These are phyloP conservation scores for Ctenochaetus hawaiiensis DNA, from an alignment of 2,797 vertebrate species.

Conservation along the genomic window DNA sequence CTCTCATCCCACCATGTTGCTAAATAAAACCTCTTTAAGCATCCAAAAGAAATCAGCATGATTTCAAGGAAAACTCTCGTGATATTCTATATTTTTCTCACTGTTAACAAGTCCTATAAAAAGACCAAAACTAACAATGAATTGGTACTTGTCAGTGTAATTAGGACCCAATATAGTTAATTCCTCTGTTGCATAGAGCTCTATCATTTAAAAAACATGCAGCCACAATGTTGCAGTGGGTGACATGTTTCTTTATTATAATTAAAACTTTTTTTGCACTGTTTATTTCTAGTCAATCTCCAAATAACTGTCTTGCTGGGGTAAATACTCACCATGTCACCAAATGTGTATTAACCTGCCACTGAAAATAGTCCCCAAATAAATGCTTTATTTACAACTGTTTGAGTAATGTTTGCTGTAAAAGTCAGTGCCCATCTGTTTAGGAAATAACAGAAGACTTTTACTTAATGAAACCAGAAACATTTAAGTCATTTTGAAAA, in stretches of 20 bases:
- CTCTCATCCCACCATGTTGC: constrained; percentile 20
- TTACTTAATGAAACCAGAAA: constrained; percentile 1
- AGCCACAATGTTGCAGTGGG: constrained; percentile 8
- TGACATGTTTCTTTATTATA: background rate
- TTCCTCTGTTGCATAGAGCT: constrained; percentile 7
- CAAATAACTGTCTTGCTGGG: constrained; percentile 13
- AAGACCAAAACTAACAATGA: constrained; percentile 7
- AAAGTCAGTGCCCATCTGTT: constrained; percentile 1
- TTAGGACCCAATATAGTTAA: constrained; percentile 18
- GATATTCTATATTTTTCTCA: constrained; percentile 20
- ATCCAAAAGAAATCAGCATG: constrained; percentile 10
- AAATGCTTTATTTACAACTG: constrained; percentile 4
- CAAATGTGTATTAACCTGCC: constrained; percentile 19
- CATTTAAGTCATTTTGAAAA: background rate
- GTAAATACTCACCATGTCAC: constrained; percentile 18
- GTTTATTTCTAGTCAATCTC: constrained; percentile 23
- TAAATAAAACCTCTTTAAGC: constrained; percentile 21
- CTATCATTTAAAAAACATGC: background rate
- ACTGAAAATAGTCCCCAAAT: constrained; percentile 25
- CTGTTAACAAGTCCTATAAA: constrained; percentile 10
- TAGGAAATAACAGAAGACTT: background rate
- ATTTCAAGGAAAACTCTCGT: constrained; percentile 7
- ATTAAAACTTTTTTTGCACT: constrained; percentile 1
- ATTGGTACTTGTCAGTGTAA: background rate
- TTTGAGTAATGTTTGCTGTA: constrained; percentile 15